Conservation (phyloP, 2,888 invertebrate genomes). For the Xylota sylvarum region DNA sequence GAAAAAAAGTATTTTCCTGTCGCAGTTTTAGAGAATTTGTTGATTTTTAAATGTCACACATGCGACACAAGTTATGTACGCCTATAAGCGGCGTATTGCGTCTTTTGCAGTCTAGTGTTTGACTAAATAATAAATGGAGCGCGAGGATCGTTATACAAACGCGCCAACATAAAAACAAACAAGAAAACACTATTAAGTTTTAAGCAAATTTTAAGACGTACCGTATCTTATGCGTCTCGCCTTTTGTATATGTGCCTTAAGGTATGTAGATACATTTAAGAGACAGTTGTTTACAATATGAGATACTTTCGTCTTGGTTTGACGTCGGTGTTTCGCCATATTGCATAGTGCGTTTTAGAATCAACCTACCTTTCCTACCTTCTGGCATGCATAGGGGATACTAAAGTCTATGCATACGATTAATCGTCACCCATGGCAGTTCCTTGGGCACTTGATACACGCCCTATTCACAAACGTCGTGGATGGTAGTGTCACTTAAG, state of each 20-base stretch:
- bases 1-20: conserved; percentile 10
- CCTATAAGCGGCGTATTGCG: conserved; percentile 18
- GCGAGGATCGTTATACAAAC: conserved; percentile 14
- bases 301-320: too few relatives aligned
- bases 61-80: conserved; percentile 33
- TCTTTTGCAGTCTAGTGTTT: not conserved
- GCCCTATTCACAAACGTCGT: too few relatives aligned
- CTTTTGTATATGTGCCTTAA: not conserved
- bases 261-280: too few relatives aligned
- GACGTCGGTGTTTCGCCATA: too few relatives aligned
- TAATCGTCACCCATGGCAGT: too few relatives aligned
- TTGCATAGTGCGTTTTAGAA: too few relatives aligned
- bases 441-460: too few relatives aligned
- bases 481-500: too few relatives aligned
- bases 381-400: too few relatives aligned
- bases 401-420: too few relatives aligned
- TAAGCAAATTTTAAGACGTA: not conserved
- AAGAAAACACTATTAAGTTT: not conserved
- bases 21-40: conserved; percentile 25
- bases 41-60: conserved; percentile 27
- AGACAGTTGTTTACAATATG: too few relatives aligned
- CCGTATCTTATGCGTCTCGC: not conserved
- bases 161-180: not conserved
- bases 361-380: too few relatives aligned
- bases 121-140: not conserved